Conservation (phyloP, 2,888 invertebrate genomes). For the Melanotus villosus region DNA sequence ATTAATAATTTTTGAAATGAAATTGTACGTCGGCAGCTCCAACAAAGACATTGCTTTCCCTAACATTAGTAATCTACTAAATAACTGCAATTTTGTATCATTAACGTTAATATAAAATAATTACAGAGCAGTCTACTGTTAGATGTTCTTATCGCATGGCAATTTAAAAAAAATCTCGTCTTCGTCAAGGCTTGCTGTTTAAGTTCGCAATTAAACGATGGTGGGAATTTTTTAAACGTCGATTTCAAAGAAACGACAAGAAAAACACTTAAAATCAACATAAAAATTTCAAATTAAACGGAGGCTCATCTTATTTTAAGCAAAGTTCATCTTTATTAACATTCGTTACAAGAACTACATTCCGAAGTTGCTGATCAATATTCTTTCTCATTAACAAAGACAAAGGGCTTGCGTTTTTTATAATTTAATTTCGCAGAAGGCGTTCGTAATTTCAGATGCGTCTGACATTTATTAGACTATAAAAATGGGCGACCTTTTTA, state of each 20-base stretch:
- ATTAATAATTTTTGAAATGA: constrained; percentile 20
- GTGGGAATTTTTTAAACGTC: background rate
- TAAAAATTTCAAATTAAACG: constrained; percentile 3
- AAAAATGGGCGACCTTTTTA: constrained; percentile 37
- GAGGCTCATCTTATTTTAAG: background rate
- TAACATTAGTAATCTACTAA: background rate
- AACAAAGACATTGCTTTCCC: constrained; percentile 11
- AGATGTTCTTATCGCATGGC: background rate
- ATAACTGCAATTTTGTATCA: constrained; percentile 20
- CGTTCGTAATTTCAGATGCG: constrained; percentile 38
- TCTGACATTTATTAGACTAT: constrained; percentile 43
- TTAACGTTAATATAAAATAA: constrained; percentile 27
- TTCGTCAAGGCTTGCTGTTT: background rate
- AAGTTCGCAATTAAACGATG: background rate
- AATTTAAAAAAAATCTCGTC: constrained; percentile 3
- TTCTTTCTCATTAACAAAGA: constrained; percentile 51
- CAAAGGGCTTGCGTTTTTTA: constrained; percentile 49
- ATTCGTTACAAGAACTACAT: constrained; percentile 26
- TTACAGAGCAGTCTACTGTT: constrained; percentile 4
- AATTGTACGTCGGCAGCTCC: constrained; percentile 2
- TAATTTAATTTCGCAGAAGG: constrained; percentile 43
- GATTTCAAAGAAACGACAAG: background rate
- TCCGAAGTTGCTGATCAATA: constrained; percentile 48
- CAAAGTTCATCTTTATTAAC: background rate
- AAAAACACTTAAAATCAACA: background rate